phyloP scores from a whole-genome alignment of 2,797 vertebrate species.

The Pogoniulus pusillus region DNA sequence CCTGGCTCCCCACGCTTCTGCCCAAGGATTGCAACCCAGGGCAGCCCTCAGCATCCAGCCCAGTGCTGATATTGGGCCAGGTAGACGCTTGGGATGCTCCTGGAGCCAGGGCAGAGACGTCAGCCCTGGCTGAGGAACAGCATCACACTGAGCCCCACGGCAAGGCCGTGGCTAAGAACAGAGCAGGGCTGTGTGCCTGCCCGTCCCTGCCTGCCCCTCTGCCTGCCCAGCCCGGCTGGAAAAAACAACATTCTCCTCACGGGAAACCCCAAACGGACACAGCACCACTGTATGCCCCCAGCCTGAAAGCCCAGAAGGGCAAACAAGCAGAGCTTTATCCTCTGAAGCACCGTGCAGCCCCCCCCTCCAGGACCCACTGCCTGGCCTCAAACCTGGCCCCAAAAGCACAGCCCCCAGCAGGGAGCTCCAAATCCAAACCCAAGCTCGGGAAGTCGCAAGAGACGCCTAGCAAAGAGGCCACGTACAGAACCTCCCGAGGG shows the following conservation, averaged over 20 bases:
- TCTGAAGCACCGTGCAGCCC: background rate
- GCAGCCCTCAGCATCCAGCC: background rate
- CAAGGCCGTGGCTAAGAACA: background rate
- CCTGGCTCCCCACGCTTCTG: background rate
- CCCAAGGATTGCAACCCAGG: rapidly evolving
- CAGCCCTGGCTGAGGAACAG: slow-evolving; percentile 54
- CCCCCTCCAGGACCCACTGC: background rate
- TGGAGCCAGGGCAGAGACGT: background rate
- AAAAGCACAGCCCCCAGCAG: background rate
- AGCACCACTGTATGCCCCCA: background rate
- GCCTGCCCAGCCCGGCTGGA: slow-evolving; percentile 13
- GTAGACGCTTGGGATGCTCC: background rate
- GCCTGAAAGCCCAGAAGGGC: background rate
- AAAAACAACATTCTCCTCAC: slow-evolving; percentile 33
- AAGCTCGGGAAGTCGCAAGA: background rate
- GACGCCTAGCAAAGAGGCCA: background rate
- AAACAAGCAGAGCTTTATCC: slow-evolving; percentile 45
- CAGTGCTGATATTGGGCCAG: rapidly evolving
- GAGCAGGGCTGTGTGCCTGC: slow-evolving; percentile 40
- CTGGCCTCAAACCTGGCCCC: background rate
- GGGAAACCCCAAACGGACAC: background rate
- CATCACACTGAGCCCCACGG: slow-evolving; percentile 32
- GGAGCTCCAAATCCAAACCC: background rate
- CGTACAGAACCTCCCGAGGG: rapidly evolving
- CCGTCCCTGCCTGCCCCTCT: slow-evolving; percentile 4